Conservation (phyloP, 1,140 invertebrate genomes). For the Euwallacea fornicatus region DNA sequence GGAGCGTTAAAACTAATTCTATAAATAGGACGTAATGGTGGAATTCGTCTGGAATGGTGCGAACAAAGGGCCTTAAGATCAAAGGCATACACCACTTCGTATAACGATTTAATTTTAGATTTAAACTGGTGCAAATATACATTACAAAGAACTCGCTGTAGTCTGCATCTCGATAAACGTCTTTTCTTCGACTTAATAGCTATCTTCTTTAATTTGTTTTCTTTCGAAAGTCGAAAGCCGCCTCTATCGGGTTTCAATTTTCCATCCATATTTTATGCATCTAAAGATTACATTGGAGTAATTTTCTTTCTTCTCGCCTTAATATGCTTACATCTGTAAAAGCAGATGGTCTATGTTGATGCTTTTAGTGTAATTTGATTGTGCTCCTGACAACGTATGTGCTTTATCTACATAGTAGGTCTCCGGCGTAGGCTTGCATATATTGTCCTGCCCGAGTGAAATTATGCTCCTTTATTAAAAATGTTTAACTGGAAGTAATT, state of each 20-base stretch:
- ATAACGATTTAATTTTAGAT: conserved; percentile 37
- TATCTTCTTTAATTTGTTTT: conserved; percentile 30
- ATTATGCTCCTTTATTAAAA: too few species aligned
- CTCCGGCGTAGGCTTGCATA: too few species aligned
- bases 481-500: too few species aligned
- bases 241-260: conserved; percentile 2
- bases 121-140: conserved; percentile 35
- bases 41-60: conserved; percentile 14
- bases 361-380: too few species aligned
- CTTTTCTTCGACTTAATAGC: conserved; percentile 32
- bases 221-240: neutral
- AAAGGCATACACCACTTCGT: conserved; percentile 33
- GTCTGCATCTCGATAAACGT: conserved; percentile 34
- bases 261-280: neutral
- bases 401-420: too few species aligned
- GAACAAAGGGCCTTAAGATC: conserved; percentile 29
- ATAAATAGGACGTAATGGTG: conserved; percentile 20
- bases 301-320: neutral
- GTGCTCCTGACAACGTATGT: too few species aligned
- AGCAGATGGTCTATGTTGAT: too few species aligned
- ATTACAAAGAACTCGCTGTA: conserved; percentile 33
- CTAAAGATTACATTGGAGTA: neutral
- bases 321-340: too few species aligned
- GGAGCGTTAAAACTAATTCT: neutral
- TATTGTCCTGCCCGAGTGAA: too few species aligned